These are phyloP conservation scores for Reinhardtius hippoglossoides DNA, from an alignment of 2,113 vertebrate species.

Conservation along the genomic window DNA sequence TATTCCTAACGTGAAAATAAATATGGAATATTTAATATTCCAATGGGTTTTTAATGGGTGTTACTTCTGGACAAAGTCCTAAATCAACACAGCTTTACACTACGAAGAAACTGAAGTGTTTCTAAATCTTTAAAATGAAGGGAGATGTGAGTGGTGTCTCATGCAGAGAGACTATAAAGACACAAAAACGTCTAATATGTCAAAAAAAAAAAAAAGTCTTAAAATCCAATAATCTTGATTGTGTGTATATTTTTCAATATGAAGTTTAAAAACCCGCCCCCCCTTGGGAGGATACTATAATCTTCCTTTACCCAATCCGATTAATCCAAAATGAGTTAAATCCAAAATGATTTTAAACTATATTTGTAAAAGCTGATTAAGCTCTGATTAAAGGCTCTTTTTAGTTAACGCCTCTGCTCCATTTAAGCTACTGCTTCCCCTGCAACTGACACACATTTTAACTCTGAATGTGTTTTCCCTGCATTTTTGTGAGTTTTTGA, in stretches of 20 bases:
- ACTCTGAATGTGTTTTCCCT: neutral
- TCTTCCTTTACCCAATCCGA: slow-evolving; percentile 26
- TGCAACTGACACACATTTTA: neutral
- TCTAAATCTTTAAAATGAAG: neutral
- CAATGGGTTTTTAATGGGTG: neutral
- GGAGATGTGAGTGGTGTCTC: neutral
- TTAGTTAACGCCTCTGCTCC: slow-evolving; percentile 7
- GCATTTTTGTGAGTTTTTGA: neutral
- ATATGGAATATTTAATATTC: neutral
- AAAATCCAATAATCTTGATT: slow-evolving; percentile 27
- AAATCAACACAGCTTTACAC: neutral
- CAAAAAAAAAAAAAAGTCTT: slow-evolving; percentile 11
- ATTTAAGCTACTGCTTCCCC: slow-evolving; percentile 3
- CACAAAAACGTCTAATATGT: neutral
- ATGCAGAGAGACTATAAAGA: neutral
- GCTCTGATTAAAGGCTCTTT: slow-evolving; percentile 39
- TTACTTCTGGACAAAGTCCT: neutral
- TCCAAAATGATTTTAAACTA: slow-evolving; percentile 36
- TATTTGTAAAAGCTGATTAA: slow-evolving; percentile 49
- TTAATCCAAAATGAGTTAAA: slow-evolving; percentile 45
- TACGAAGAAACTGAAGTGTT: neutral
- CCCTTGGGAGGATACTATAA: slow-evolving; percentile 24
- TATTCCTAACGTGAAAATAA: no score
- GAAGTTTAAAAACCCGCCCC: slow-evolving; percentile 20
- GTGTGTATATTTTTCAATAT: slow-evolving; percentile 23